A percentile compares a stretch with the other conserved stretches of the same genome.
These are phyloP conservation scores for Andrena marginata DNA, from an alignment of 2,888 invertebrate species.

Conservation along the genomic window DNA sequence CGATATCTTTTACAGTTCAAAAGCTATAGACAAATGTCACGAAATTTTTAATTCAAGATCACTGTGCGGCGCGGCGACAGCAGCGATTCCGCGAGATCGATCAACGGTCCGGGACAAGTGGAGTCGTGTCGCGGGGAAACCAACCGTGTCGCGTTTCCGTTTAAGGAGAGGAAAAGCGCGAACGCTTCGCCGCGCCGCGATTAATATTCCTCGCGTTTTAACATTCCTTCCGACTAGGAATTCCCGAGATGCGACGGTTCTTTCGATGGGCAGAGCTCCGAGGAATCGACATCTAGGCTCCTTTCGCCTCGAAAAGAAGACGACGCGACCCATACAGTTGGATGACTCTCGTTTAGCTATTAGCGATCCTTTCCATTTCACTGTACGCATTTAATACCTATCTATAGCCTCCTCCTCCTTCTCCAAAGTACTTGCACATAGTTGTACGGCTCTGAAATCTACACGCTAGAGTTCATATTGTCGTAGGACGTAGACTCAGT, in stretches of 20 bases:
- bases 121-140: slow-evolving; percentile 15
- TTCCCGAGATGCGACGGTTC: slow-evolving; percentile 37
- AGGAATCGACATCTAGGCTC: slow-evolving; percentile 60
- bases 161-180: slow-evolving; percentile 7
- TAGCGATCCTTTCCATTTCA: too few relatives aligned
- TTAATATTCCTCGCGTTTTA: slow-evolving; percentile 1
- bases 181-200: not conserved
- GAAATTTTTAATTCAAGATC: too few relatives aligned
- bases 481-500: too few relatives aligned
- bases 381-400: too few relatives aligned
- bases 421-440: too few relatives aligned
- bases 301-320: slow-evolving; percentile 2
- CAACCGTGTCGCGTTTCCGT: slow-evolving; percentile 5
- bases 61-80: slow-evolving; percentile 4
- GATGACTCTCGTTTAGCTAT: too few relatives aligned
- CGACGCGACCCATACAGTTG: not conserved
- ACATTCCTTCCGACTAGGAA: not conserved
- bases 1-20: too few relatives aligned
- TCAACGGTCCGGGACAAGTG: not conserved
- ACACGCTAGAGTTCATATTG: too few relatives aligned
- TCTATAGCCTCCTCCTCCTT: too few relatives aligned
- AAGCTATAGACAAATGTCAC: too few relatives aligned
- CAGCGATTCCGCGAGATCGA: slow-evolving; percentile 37
- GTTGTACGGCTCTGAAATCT: too few relatives aligned
- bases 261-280: slow-evolving; percentile 49